These are phyloP conservation scores for Apostichopus parvimensis DNA, from an alignment of 35 echinoderm and acorn worm genomes.

Conservation along the genomic window DNA sequence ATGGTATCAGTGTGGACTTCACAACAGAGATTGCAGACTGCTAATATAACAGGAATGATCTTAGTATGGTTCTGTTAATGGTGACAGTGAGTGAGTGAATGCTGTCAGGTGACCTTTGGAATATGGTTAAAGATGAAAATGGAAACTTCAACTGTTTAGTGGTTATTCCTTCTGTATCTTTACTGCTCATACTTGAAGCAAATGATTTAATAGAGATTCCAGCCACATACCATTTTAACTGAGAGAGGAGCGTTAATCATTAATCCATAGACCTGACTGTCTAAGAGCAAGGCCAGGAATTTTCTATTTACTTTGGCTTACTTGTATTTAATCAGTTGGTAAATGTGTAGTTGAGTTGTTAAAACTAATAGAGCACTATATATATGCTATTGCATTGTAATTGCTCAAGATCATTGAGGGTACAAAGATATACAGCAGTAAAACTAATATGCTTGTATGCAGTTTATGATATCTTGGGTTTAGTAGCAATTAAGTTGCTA, in stretches of 20 bases:
- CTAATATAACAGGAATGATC: too few relatives aligned
- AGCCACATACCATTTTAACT: constrained; percentile 6
- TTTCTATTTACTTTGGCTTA: constrained; percentile 2
- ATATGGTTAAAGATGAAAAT: not conserved
- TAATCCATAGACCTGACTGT: not conserved
- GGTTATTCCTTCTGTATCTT: not conserved
- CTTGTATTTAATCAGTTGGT: constrained; percentile 18
- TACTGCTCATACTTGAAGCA: constrained; percentile 6
- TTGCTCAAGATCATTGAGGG: not conserved
- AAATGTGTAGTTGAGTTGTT: constrained; percentile 18
- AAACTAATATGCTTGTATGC: too few relatives aligned
- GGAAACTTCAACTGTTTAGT: not conserved
- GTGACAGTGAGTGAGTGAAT: not conserved
- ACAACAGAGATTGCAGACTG: too few relatives aligned
- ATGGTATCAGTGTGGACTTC: not conserved
- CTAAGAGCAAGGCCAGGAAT: constrained; percentile 6
- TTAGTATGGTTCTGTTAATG: too few relatives aligned
- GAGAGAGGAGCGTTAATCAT: not conserved
- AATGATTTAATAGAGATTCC: not conserved
- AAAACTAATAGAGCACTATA: not conserved
- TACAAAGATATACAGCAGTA: not conserved
- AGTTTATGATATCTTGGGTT: too few relatives aligned
- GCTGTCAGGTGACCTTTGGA: not conserved
- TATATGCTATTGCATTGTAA: not conserved
- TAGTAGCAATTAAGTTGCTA: too few relatives aligned